These are phyloP conservation scores for Aeoliscus strigatus DNA, from an alignment of 2,797 vertebrate genomes.

Conservation along the genomic window DNA sequence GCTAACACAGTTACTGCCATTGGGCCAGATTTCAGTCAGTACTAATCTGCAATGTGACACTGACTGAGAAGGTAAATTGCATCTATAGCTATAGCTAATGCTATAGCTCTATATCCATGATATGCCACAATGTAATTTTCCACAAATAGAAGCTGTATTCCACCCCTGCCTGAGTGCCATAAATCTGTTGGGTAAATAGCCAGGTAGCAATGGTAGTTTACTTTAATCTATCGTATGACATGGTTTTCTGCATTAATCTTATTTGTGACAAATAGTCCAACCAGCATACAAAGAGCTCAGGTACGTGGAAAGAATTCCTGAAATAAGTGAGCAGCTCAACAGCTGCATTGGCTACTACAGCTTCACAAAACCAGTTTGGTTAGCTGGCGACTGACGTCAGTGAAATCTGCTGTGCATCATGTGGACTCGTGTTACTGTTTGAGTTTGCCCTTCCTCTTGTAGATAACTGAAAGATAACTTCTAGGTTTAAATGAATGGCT, in stretches of 20 bases:
- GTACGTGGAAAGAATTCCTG: constrained; percentile 53
- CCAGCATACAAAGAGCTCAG: constrained; percentile 31
- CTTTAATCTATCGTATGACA: constrained; percentile 25
- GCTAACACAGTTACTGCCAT: constrained; percentile 19
- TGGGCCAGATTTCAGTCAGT: constrained; percentile 4
- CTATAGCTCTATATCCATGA: too few species aligned
- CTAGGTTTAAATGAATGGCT: too few species aligned
- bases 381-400: constrained; percentile 44
- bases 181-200: constrained; percentile 32
- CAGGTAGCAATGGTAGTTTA: constrained; percentile 13
- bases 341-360: constrained; percentile 25
- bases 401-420: constrained; percentile 25
- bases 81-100: not conserved
- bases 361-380: constrained; percentile 55
- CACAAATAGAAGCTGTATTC: constrained; percentile 1
- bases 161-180: constrained; percentile 4
- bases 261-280: constrained; percentile 24
- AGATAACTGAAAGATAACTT: constrained; percentile 6
- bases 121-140: constrained; percentile 1
- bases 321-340: constrained; percentile 14
- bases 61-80: not conserved
- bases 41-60: constrained; percentile 1
- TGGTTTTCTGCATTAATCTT: constrained; percentile 26
- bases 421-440: constrained; percentile 33
- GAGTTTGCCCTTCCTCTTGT: constrained; percentile 5